Evolutionary conservation across 2,113 vertebrate genomes (phyloP), one percentile per base, ranked within the genome.

Genomic region (Trachemys scripta): DNA sequence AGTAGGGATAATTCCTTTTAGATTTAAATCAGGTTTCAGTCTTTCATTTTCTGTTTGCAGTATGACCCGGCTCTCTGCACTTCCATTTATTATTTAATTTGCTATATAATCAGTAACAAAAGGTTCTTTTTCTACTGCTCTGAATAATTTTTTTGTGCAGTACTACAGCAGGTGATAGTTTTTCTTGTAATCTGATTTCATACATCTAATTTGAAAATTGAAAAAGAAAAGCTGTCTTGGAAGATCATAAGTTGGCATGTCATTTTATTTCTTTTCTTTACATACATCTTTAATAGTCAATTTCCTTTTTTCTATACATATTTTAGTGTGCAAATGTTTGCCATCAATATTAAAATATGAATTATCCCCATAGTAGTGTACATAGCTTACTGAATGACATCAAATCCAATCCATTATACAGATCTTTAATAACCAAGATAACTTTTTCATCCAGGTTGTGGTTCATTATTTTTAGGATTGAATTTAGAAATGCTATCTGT

Each of bases 261-360:
- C 80, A 88, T 84, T 98, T 98, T 92, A 45, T 56, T 95, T 97
- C 87, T 94, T 85, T 59, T 75, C 82, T 95, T 95, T 95, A 83
- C 88, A 97, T 97, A 84, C 88, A 97, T 94, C 90, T 97, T 97
- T 97, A 96, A 98, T 97, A 92, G 69, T 59, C 54, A 96, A 80
- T 97, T 96, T 90, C 81, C 27, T 69, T 91, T 78, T 95, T 97
- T 94, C 93, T 94, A 96, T 97, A 93, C 81, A 97, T 97, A 96
- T 97, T 97, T 97, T 95, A 97, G 87, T 31, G 79, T 56, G 69
- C 96, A 97, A 97, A 95, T 97, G 53, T 98, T 97, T 97, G 81
- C 89, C 65, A 97, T 97, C 89, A 98, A 92, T 98, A 97, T 96
- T 98, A 97, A 98, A 98, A 96, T 87, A 90, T 27, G 78, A 98